These are phyloP conservation scores for Avahi laniger DNA, from an alignment of 2,797 vertebrate genomes.

Conservation along the genomic window DNA sequence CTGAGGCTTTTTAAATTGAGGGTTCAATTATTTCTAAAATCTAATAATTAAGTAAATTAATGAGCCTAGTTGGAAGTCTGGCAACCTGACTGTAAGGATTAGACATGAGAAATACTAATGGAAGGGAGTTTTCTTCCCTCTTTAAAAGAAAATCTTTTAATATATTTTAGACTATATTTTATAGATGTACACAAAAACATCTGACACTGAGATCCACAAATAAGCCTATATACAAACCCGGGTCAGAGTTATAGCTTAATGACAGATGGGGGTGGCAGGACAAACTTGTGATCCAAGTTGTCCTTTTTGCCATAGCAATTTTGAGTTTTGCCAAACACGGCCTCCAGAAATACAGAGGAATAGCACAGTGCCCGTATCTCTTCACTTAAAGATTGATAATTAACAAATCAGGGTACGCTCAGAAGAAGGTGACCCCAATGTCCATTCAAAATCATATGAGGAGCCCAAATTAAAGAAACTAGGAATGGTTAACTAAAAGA, in stretches of 20 bases:
- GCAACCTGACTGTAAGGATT: slow-evolving; percentile 63
- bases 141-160: slow-evolving; percentile 45
- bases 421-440: not conserved
- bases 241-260: not conserved
- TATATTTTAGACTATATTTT: not conserved
- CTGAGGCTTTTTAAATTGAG: slow-evolving; percentile 69
- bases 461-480: not conserved
- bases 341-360: not conserved
- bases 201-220: not conserved
- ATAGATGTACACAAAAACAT: not conserved
- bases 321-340: not conserved
- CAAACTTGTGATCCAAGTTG: not conserved
- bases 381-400: not conserved
- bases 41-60: slow-evolving; percentile 80
- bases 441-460: not conserved
- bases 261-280: too few relatives aligned
- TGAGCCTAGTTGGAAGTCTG: slow-evolving; percentile 68
- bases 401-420: not conserved
- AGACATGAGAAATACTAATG: slow-evolving; percentile 47
- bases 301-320: not conserved
- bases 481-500: not conserved
- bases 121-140: not conserved
- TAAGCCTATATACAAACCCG: not conserved
- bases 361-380: not conserved
- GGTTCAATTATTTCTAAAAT: slow-evolving; percentile 76